Evolutionary conservation across 2,888 invertebrate species (phyloP).

Genomic region (Pimpla rufipes): DNA sequence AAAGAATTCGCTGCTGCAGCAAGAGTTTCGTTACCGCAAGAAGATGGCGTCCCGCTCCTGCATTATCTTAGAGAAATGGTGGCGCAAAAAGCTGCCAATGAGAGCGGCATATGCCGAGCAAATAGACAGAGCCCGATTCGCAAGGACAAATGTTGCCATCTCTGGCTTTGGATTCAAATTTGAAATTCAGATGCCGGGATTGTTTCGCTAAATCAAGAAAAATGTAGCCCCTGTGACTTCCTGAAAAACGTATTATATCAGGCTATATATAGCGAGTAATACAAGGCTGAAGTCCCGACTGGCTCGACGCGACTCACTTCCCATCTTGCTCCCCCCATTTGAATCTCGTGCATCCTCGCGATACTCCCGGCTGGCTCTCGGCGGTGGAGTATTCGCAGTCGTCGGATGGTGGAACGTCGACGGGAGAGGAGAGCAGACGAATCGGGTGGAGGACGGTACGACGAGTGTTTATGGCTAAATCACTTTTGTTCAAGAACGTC

Average conservation of each 20-base stretch:
- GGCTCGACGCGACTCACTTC: conserved; percentile 44
- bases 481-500: conserved; percentile 78
- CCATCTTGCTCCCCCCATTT: conserved; percentile 12
- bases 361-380: conserved; percentile 44
- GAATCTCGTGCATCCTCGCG: conserved; percentile 48
- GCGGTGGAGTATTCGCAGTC: conserved; percentile 44
- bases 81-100: neutral
- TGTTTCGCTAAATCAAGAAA: conserved; percentile 84
- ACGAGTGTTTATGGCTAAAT: conserved; percentile 78
- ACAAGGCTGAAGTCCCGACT: conserved; percentile 51
- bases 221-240: conserved; percentile 81
- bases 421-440: conserved; percentile 35
- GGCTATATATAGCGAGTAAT: conserved; percentile 57
- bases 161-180: conserved; percentile 70
- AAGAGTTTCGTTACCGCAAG: too few species aligned
- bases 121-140: too few species aligned
- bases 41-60: too few species aligned
- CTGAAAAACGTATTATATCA: conserved; percentile 69
- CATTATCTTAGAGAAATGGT: too few species aligned
- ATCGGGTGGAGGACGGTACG: conserved; percentile 61
- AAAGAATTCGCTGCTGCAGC: too few species aligned
- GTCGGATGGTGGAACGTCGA: conserved; percentile 51
- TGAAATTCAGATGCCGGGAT: conserved; percentile 83
- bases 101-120: neutral
- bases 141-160: neutral